Percentiles rank a stretch among this genome's conserved stretches.
Evolutionary conservation across 2,797 vertebrate species (phyloP).

Genomic region (Enteromius fasciolatus): DNA sequence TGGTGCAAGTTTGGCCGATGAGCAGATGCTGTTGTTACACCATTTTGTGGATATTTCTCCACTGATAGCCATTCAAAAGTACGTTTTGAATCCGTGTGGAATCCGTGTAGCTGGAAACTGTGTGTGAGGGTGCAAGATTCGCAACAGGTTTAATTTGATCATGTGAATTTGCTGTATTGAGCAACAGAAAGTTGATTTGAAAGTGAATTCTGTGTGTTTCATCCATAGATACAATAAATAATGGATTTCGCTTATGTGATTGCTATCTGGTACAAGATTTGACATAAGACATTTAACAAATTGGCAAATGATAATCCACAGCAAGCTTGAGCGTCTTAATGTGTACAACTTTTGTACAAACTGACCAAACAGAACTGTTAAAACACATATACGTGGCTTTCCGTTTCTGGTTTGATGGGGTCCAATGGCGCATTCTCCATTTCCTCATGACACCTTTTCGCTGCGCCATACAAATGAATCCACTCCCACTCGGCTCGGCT

Average conservation of each 20-base stretch:
- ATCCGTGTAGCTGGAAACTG: not conserved
- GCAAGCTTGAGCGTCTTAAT: not conserved
- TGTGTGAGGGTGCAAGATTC: not conserved
- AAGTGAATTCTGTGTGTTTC: not conserved
- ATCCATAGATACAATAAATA: not conserved
- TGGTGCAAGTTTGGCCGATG: not conserved
- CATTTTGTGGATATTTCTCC: not conserved
- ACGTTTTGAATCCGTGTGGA: no score
- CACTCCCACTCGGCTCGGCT: conserved; percentile 64
- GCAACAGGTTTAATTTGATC: not conserved
- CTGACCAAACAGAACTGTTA: not conserved
- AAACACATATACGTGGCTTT: not conserved
- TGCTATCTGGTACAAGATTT: not conserved
- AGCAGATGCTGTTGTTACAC: not conserved
- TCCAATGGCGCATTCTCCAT: conserved; percentile 77
- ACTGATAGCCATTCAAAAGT: not conserved
- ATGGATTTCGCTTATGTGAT: not conserved
- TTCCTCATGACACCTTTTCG: conserved; percentile 76
- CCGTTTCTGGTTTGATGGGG: conserved; percentile 50
- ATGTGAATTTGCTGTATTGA: not conserved
- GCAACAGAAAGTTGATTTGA: not conserved
- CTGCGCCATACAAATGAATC: conserved; percentile 84
- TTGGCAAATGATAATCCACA: not conserved
- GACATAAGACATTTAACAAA: not conserved
- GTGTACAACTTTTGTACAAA: not conserved